Conservation (phyloP, 2,888 invertebrate genomes). For the Crematogaster levior region DNA sequence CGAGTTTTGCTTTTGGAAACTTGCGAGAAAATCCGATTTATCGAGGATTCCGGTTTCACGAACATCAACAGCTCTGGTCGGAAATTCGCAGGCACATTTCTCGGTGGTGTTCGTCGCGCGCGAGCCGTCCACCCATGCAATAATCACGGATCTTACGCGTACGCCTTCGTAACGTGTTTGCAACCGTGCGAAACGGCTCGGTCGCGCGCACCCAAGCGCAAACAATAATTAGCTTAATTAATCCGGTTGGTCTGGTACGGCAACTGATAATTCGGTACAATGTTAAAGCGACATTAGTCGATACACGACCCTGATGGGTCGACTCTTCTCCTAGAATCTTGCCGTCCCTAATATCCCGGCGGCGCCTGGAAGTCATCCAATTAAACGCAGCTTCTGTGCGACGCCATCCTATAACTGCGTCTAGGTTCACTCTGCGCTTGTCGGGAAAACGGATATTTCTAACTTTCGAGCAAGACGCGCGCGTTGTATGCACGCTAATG, state of each 20-base stretch:
- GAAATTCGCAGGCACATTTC: slow-evolving; percentile 37
- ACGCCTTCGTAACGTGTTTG: slow-evolving; percentile 57
- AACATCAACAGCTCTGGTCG: slow-evolving; percentile 3
- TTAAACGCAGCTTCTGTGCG: slow-evolving; percentile 75
- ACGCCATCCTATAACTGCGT: slow-evolving; percentile 23
- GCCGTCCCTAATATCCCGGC: slow-evolving; percentile 68
- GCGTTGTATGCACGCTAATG: slow-evolving; percentile 67
- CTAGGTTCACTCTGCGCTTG: slow-evolving; percentile 29
- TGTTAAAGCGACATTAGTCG: slow-evolving; percentile 76
- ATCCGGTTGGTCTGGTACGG: slow-evolving; percentile 75
- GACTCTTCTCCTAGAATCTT: slow-evolving; percentile 33
- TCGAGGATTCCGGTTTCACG: slow-evolving; percentile 14
- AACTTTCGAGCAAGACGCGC: slow-evolving; percentile 72
- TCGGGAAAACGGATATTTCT: slow-evolving; percentile 72
- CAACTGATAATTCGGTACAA: slow-evolving; percentile 76
- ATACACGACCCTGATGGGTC: slow-evolving; percentile 67
- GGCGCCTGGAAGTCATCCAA: slow-evolving; percentile 77
- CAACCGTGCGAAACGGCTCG: slow-evolving; percentile 68
- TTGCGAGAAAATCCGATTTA: slow-evolving; percentile 9
- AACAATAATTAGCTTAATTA: slow-evolving; percentile 81
- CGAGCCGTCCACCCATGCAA: slow-evolving; percentile 24
- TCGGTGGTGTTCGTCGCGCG: slow-evolving; percentile 35
- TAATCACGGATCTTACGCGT: slow-evolving; percentile 51
- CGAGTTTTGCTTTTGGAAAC: neutral
- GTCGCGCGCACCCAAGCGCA: slow-evolving; percentile 68